Base-by-base conservation (phyloP, 1,140 invertebrate genomes). In the Heliothis subflexa region DNA sequence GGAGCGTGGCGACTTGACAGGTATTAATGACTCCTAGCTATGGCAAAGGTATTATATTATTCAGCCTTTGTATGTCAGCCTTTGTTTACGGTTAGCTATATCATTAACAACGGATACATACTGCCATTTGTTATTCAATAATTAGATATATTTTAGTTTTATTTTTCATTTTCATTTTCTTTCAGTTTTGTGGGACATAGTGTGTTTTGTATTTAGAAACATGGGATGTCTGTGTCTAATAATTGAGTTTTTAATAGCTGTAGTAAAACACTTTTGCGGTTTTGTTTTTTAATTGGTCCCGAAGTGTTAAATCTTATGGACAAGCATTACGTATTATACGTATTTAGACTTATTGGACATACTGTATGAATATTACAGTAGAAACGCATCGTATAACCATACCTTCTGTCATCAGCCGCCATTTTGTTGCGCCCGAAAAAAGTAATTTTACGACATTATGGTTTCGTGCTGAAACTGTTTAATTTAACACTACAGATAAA, bases 1-100 rank as follows among this genome's bases (percentile, higher is more conserved):
- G 88, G 86, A 77, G 88, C 83, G 57, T 84, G 55, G 59, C 21
- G 57, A 64, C 52, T 79, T 87, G 88, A 90, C 89, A 88, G 85
- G 81, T 91, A 91, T 91, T 91, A 91, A 91, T 90, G 88, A 87
- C 78, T 84, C 76, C 83, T 72, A 57, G 71, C 28, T 57, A 49
- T 54, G 75, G 76, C 57, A 61, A 75, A 62, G 45, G 33, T 16
- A 57, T 57, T 78, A 40, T 59, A 71, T 49, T 62, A 70, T 28
- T 45, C 64, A 66, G 33, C 59, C 45, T 68, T 72, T 28, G 54
- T 71, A 70, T 40, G 33, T 18, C 18, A 74, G 25, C 57, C 25
- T 62, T 80, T 81, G 75, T 73, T 68, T 78, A 78, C 70, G 62
- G 62, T 47, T 70, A 45, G 62, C 33, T 47, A 47, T 25, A 68